Evolutionary conservation across 2,113 vertebrate species (phyloP).

Genomic region (Limnothrissa miodon): DNA sequence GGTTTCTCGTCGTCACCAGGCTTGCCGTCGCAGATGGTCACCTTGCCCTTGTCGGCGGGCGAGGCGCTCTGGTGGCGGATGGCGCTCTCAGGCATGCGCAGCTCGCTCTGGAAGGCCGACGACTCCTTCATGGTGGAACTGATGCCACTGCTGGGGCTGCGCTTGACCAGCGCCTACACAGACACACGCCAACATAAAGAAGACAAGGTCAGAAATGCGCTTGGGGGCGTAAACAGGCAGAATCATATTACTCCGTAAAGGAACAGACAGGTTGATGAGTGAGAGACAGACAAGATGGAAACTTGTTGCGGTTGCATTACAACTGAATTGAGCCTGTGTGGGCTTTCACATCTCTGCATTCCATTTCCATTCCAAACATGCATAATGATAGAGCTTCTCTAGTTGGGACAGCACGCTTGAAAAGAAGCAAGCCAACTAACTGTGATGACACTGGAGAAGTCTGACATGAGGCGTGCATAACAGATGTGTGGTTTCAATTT

Average conservation of each 20-base stretch:
- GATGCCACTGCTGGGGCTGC: constrained; percentile 95
- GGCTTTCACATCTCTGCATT: neutral
- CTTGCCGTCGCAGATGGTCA: constrained; percentile 91
- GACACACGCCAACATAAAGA: neutral
- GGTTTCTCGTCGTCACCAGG: constrained; percentile 88
- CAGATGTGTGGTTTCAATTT: neutral
- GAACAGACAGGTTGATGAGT: constrained; percentile 4
- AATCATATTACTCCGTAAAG: neutral
- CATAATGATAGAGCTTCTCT: neutral
- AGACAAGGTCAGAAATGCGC: neutral
- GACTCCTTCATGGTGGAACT: constrained; percentile 97
- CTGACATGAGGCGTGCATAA: neutral
- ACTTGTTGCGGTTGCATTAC: neutral
- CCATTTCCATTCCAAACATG: neutral
- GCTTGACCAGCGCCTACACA: constrained; percentile 88
- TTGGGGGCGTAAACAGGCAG: neutral
- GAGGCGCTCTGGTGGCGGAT: constrained; percentile 86
- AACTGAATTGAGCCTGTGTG: neutral
- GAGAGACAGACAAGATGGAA: neutral
- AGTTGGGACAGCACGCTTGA: neutral
- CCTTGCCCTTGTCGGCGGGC: constrained; percentile 89
- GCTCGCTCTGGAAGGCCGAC: constrained; percentile 90
- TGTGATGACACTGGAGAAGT: neutral
- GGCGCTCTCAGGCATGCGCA: constrained; percentile 88
- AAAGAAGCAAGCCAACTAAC: neutral